These are phyloP conservation scores for Aleiodes leptofemur DNA, from an alignment of 2,888 invertebrate species.

Conservation along the genomic window DNA sequence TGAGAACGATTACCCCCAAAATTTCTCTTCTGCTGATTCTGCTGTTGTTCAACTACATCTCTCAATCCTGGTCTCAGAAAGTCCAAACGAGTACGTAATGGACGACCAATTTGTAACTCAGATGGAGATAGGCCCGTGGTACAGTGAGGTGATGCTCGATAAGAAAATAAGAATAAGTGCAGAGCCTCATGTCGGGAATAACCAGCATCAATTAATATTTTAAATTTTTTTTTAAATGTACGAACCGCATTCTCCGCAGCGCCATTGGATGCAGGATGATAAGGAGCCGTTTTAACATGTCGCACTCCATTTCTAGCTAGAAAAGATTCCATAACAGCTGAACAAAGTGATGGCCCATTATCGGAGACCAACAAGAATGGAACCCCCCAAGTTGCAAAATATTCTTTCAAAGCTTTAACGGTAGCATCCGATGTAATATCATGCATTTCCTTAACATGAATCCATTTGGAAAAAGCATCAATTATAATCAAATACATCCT, in stretches of 20 bases:
- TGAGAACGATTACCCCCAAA: no score
- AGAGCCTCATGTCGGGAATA: no score
- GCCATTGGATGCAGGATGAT: slow-evolving; percentile 45
- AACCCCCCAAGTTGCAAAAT: slow-evolving; percentile 45
- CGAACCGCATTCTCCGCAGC: slow-evolving; percentile 1
- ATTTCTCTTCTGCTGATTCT: no score
- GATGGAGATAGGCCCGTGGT: slow-evolving; percentile 44
- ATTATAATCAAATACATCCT: slow-evolving; percentile 49
- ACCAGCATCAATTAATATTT: slow-evolving; percentile 8
- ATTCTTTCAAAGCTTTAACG: slow-evolving; percentile 40
- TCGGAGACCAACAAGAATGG: slow-evolving; percentile 38
- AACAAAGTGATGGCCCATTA: slow-evolving; percentile 43
- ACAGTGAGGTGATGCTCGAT: slow-evolving; percentile 43
- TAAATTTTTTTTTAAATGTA: slow-evolving; percentile 43
- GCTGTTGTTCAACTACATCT: no score
- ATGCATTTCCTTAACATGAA: slow-evolving; percentile 49
- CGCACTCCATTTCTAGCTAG: slow-evolving; percentile 32
- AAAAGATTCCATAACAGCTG: slow-evolving; percentile 42
- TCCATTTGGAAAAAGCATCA: slow-evolving; percentile 56
- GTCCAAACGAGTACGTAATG: no score
- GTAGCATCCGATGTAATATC: slow-evolving; percentile 45
- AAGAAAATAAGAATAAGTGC: neutral
- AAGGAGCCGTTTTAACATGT: slow-evolving; percentile 7
- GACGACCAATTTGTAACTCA: slow-evolving; percentile 27
- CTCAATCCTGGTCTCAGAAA: no score